A percentile compares a stretch with the other conserved stretches of the same genome.
Evolutionary conservation across 2,888 invertebrate genomes (phyloP).

Genomic region (Chloroclystis v-ata): DNA sequence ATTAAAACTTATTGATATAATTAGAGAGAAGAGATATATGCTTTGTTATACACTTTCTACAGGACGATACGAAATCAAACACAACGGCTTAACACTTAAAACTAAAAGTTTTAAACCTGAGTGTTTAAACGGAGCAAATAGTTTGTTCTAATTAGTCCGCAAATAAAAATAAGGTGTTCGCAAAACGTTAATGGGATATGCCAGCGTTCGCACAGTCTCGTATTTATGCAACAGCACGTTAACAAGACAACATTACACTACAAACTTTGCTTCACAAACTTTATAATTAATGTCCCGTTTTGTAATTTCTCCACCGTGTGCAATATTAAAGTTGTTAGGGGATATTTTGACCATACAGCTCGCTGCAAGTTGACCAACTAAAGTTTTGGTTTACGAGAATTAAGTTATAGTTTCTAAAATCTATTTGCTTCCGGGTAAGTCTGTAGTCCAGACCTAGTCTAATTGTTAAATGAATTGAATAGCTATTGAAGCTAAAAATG

Average conservation of each 20-base stretch:
- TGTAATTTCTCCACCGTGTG: constrained; percentile 53
- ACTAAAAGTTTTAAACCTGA: too few relatives aligned
- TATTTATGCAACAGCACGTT: constrained; percentile 60
- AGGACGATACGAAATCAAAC: too few relatives aligned
- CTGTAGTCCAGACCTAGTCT: too few relatives aligned
- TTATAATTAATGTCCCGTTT: constrained; percentile 61
- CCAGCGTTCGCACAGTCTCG: constrained; percentile 36
- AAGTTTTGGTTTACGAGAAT: constrained; percentile 20
- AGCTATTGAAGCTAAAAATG: too few relatives aligned
- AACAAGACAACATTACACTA: constrained; percentile 57
- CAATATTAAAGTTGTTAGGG: constrained; percentile 48
- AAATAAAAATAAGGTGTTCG: constrained; percentile 46
- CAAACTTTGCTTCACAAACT: constrained; percentile 54
- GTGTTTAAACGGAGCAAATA: constrained; percentile 36
- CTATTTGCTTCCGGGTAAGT: too few relatives aligned
- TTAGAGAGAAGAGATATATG: too few relatives aligned
- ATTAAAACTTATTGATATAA: too few relatives aligned
- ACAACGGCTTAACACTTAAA: too few relatives aligned
- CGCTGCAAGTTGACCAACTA: constrained; percentile 23
- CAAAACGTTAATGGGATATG: constrained; percentile 45
- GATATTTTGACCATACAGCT: constrained; percentile 44
- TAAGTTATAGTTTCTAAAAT: too few relatives aligned
- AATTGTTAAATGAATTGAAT: too few relatives aligned
- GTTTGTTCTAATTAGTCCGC: constrained; percentile 38
- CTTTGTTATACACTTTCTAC: too few relatives aligned